Percentiles rank a stretch among this genome's conserved stretches.
Evolutionary conservation across 2,888 invertebrate genomes (phyloP).

Genomic region (Tipula helvola): DNA sequence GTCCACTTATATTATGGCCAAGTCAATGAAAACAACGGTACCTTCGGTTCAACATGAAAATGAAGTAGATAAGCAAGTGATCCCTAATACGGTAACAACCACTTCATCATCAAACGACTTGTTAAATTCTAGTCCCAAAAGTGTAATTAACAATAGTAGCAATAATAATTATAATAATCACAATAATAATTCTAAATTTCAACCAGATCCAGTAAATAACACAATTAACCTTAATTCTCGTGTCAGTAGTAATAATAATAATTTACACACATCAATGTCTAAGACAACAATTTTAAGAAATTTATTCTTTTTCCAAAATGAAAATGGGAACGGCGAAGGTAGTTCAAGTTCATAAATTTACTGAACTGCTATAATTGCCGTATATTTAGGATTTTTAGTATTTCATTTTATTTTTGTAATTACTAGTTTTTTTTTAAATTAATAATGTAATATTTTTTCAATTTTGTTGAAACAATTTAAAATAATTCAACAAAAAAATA

Average conservation of each 20-base stretch:
- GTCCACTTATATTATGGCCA: background rate
- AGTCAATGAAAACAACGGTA: background rate
- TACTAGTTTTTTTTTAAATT: background rate
- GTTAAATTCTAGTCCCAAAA: background rate
- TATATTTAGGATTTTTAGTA: background rate
- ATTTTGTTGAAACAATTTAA: background rate
- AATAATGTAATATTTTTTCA: background rate
- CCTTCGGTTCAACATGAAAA: background rate
- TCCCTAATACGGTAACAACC: background rate
- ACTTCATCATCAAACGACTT: background rate
- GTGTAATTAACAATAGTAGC: constrained; percentile 13
- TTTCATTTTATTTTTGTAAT: background rate
- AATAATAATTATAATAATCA: background rate
- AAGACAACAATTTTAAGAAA: constrained; percentile 22
- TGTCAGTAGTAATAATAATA: background rate
- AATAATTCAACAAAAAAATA: background rate
- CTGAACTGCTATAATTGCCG: background rate
- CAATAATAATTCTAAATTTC: constrained; percentile 4
- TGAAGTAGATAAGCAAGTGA: background rate
- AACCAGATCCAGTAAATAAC: background rate
- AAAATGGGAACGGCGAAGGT: background rate
- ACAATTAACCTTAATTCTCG: background rate
- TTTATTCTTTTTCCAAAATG: constrained; percentile 19
- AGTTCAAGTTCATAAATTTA: background rate
- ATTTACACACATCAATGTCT: constrained; percentile 14